Conservation (phyloP, 2,113 vertebrate genomes). For the Platichthys flesus region DNA sequence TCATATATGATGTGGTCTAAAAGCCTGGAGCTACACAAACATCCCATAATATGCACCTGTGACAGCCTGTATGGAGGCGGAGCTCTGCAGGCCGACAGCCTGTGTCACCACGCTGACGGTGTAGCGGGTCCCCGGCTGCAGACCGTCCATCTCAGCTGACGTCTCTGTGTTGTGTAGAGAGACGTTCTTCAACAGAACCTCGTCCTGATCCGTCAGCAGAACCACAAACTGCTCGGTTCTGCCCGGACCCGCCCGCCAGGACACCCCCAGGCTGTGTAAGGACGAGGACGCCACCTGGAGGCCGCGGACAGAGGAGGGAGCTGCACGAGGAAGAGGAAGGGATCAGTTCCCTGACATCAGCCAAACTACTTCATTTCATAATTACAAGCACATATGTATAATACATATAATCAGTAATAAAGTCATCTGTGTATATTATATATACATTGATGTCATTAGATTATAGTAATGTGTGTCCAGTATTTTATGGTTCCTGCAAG, state of each 20-base stretch:
- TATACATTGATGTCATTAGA: too few relatives aligned
- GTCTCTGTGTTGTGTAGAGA: conserved; percentile 67
- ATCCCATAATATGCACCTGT: conserved; percentile 79
- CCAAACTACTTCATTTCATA: too few relatives aligned
- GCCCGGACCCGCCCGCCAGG: conserved; percentile 86
- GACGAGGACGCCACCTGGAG: conserved; percentile 79
- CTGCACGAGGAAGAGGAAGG: conserved; percentile 59
- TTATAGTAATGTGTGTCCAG: too few relatives aligned
- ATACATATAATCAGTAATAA: neutral
- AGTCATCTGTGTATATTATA: too few relatives aligned
- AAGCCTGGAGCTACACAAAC: neutral
- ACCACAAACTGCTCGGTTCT: conserved; percentile 82
- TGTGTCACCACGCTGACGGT: conserved; percentile 85
- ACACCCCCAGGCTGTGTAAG: conserved; percentile 70
- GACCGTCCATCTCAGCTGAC: conserved; percentile 74
- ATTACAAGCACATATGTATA: neutral
- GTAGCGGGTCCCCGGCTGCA: conserved; percentile 86
- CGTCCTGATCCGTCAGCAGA: conserved; percentile 76
- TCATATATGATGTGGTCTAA: too few relatives aligned
- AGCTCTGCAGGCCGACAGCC: conserved; percentile 79
- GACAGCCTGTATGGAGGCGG: conserved; percentile 70
- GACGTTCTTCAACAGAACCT: conserved; percentile 65
- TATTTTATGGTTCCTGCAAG: too few relatives aligned
- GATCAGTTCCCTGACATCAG: neutral
- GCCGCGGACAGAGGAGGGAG: conserved; percentile 81